Conservation (phyloP, 64 coral and sea anemone genomes). For the Astreopora myriophthalma region DNA sequence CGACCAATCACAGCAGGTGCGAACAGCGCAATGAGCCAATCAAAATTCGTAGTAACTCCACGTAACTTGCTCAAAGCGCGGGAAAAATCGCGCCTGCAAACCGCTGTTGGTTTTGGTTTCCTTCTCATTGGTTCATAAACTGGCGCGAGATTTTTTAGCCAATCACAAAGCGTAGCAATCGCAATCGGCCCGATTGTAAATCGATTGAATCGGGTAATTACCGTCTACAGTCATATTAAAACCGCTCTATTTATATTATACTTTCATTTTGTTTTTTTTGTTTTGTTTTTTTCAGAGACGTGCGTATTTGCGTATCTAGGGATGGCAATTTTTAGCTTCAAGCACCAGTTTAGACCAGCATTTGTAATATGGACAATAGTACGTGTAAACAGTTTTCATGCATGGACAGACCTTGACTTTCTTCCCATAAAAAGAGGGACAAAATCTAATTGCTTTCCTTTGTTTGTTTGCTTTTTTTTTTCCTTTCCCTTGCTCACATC, state of each 20-base stretch:
- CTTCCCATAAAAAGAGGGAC: background rate
- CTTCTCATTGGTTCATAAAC: no score
- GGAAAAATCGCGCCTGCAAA: no score
- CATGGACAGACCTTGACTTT: background rate
- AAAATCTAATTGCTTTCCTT: background rate
- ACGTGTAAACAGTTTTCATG: background rate
- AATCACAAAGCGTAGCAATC: no score
- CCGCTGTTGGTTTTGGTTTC: no score
- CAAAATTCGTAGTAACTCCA: no score
- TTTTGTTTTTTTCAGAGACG: slow-evolving; percentile 85
- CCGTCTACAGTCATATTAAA: no score
- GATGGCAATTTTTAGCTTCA: slow-evolving; percentile 99
- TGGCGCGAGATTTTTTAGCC: no score
- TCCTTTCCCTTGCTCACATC: no score
- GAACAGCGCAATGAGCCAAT: no score
- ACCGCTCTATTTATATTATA: background rate
- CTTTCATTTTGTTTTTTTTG: background rate
- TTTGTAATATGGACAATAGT: slow-evolving; percentile 99
- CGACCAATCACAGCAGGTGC: background rate
- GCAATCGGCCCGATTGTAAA: no score
- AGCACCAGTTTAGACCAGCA: slow-evolving; percentile 90
- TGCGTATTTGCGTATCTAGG: slow-evolving; percentile 99
- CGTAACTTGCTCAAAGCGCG: no score
- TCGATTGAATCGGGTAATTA: no score
- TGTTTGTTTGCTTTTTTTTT: background rate